A percentile compares a stretch with the other conserved stretches of the same genome.
These are phyloP conservation scores for Sander lucioperca DNA, from an alignment of 2,113 vertebrate genomes.

Conservation along the genomic window DNA sequence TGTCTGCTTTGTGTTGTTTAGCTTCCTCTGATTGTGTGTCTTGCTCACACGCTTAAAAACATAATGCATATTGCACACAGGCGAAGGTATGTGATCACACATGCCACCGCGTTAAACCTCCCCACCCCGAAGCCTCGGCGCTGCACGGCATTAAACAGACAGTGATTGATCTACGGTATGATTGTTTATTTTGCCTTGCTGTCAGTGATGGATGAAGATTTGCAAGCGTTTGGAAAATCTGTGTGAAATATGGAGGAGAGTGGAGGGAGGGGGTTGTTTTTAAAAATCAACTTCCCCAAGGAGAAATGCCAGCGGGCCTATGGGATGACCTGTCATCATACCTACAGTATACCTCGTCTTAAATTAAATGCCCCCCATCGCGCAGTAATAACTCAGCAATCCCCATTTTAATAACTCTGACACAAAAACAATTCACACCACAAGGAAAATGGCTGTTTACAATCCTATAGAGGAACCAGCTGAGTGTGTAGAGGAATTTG, in stretches of 20 bases:
- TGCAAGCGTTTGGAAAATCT: slow-evolving; percentile 55
- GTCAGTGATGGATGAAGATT: slow-evolving; percentile 80
- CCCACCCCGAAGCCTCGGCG: slow-evolving; percentile 21
- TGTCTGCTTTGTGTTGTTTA: not conserved
- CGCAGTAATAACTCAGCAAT: slow-evolving; percentile 37
- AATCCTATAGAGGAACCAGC: not conserved
- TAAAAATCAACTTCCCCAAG: slow-evolving; percentile 55
- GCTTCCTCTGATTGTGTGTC: not conserved
- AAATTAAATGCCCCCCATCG: slow-evolving; percentile 47
- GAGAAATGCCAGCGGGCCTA: slow-evolving; percentile 48
- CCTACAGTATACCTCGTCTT: slow-evolving; percentile 34
- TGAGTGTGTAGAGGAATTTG: not conserved
- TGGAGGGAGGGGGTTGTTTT: not conserved
- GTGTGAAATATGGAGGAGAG: slow-evolving; percentile 64
- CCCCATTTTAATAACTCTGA: slow-evolving; percentile 48
- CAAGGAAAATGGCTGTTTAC: not conserved
- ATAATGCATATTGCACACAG: not conserved
- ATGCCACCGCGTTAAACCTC: slow-evolving; percentile 27
- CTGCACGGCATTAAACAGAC: slow-evolving; percentile 78
- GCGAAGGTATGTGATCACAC: slow-evolving; percentile 27
- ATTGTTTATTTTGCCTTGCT: slow-evolving; percentile 81
- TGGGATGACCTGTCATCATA: slow-evolving; percentile 48
- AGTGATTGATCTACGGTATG: slow-evolving; percentile 79
- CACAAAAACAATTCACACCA: not conserved
- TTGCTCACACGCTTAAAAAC: slow-evolving; percentile 2